These are phyloP conservation scores for Uria aalge DNA, from an alignment of 2,113 vertebrate genomes.

Conservation along the genomic window DNA sequence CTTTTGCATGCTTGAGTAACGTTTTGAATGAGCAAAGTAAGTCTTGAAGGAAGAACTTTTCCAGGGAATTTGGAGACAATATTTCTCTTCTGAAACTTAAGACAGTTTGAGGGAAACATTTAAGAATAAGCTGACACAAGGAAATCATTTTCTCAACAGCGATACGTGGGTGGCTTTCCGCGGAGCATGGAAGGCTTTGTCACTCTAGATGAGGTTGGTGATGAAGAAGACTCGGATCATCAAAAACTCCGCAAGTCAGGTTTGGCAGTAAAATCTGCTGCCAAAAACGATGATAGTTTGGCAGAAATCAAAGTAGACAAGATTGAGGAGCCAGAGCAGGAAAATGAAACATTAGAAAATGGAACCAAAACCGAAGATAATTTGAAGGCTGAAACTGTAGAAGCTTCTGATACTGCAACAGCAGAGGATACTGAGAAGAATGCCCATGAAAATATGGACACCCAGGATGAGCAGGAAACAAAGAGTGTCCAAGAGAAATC, in stretches of 20 bases:
- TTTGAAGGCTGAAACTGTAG: conserved; percentile 40
- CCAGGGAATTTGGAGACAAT: neutral
- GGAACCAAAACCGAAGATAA: conserved; percentile 74
- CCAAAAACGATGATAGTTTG: conserved; percentile 68
- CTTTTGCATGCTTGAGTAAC: neutral
- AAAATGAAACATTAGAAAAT: conserved; percentile 75
- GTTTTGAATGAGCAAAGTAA: neutral
- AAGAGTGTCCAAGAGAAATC: conserved; percentile 66
- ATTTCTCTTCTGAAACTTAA: neutral
- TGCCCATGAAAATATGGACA: conserved; percentile 55
- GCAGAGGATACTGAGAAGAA: conserved; percentile 54
- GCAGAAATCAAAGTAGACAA: conserved; percentile 78
- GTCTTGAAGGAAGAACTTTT: neutral
- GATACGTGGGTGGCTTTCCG: conserved; percentile 76
- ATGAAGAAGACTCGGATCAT: conserved; percentile 83
- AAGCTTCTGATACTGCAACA: conserved; percentile 47
- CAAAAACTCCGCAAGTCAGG: conserved; percentile 68
- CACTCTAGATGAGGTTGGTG: conserved; percentile 89
- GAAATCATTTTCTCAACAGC: conserved; percentile 69
- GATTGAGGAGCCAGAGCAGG: conserved; percentile 76
- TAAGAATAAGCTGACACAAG: neutral
- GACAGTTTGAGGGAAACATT: neutral
- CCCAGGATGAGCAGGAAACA: conserved; percentile 62
- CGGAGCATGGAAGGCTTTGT: conserved; percentile 95
- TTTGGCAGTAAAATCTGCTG: conserved; percentile 49